phyloP scores from a whole-genome alignment of 2,797 vertebrate genomes.

The Notolabrus celidotus region DNA sequence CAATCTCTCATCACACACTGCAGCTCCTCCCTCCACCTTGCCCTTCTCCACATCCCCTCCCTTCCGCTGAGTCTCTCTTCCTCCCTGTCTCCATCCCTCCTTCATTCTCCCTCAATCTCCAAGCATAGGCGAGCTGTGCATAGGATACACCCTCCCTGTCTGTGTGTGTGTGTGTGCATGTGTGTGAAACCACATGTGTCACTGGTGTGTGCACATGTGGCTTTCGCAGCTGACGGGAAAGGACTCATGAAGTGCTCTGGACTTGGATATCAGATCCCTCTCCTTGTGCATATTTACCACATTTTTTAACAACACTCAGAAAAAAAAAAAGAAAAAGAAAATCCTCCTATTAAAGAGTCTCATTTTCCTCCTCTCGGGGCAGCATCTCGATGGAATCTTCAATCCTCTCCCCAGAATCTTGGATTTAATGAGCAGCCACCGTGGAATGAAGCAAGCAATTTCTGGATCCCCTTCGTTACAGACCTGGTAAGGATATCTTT shows the following conservation, averaged over 20 bases:
- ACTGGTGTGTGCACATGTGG: conserved; percentile 66
- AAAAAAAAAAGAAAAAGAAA: conserved; percentile 30
- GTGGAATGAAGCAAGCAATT: conserved; percentile 80
- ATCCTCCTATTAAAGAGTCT: conserved; percentile 63
- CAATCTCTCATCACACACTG: conserved; percentile 69
- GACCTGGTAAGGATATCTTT: conserved; percentile 78
- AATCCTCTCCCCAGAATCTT: conserved; percentile 73
- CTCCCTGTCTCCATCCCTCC: conserved; percentile 72
- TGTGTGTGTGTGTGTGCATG: conserved; percentile 19
- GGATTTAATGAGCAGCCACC: conserved; percentile 83
- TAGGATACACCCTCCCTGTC: conserved; percentile 61
- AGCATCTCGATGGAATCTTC: conserved; percentile 79
- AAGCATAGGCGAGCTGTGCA: conserved; percentile 58
- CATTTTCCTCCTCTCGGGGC: conserved; percentile 62
- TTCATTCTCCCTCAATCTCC: conserved; percentile 55
- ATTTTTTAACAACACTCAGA: conserved; percentile 60
- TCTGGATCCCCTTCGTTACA: conserved; percentile 73
- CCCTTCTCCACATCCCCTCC: conserved; percentile 68
- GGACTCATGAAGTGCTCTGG: conserved; percentile 75
- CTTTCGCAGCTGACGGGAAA: conserved; percentile 71
- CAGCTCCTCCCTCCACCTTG: conserved; percentile 79
- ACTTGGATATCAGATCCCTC: conserved; percentile 75
- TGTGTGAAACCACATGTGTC: conserved; percentile 67
- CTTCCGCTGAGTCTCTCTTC: conserved; percentile 62
- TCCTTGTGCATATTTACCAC: conserved; percentile 58